A percentile compares a stretch with the other conserved stretches of the same genome.
Evolutionary conservation across 1,140 invertebrate species (phyloP).

Genomic region (Meloidogyne exigua): DNA sequence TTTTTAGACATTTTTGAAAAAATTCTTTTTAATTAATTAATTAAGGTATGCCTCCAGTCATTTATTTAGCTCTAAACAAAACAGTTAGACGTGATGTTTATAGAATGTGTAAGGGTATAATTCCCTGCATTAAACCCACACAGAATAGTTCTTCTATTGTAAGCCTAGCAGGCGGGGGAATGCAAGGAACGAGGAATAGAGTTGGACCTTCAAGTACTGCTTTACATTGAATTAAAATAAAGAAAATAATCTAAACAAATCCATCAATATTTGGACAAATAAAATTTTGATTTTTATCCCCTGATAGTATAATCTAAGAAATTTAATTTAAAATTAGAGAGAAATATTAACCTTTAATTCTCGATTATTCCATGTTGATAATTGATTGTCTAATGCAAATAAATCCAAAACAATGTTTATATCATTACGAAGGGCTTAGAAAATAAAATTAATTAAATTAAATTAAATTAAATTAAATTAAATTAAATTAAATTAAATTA

Average conservation of each 20-base stretch:
- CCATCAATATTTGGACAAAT: constrained; percentile 15
- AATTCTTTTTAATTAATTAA: too few species aligned
- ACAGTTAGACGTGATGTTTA: neutral
- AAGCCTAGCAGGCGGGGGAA: neutral
- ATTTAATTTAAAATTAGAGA: neutral
- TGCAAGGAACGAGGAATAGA: neutral
- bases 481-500: too few species aligned
- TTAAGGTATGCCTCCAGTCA: neutral
- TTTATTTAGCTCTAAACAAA: neutral
- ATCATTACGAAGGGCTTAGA: constrained; percentile 20
- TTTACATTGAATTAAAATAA: neutral
- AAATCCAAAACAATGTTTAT: constrained; percentile 20
- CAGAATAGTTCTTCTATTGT: neutral
- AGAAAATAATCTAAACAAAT: constrained; percentile 9
- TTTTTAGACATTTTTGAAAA: too few species aligned
- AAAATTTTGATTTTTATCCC: neutral
- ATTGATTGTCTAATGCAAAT: constrained; percentile 23
- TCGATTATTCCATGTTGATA: constrained; percentile 18
- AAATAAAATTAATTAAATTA: neutral
- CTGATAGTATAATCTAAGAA: constrained; percentile 6
- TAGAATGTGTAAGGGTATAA: neutral
- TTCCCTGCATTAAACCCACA: neutral
- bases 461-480: too few species aligned
- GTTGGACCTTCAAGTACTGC: neutral
- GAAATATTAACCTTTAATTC: constrained; percentile 4